Conservation (phyloP, 2,888 invertebrate genomes). For the Apamea crenata region DNA sequence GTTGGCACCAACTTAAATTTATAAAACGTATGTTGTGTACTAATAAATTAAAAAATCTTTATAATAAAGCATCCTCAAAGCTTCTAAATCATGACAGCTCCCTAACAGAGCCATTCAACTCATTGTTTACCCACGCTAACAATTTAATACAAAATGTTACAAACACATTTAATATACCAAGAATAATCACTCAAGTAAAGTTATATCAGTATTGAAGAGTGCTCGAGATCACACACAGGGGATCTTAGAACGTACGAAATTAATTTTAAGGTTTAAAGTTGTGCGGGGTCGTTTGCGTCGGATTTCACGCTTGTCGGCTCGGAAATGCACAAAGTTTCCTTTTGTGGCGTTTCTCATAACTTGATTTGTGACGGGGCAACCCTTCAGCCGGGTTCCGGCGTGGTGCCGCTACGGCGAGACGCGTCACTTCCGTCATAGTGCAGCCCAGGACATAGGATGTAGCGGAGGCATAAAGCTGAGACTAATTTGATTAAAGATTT, state of each 20-base stretch:
- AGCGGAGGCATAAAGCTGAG: conserved; percentile 51
- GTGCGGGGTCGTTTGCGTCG: conserved; percentile 70
- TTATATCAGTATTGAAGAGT: conserved; percentile 69
- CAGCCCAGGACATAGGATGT: conserved; percentile 43
- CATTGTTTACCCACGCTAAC: conserved; percentile 68
- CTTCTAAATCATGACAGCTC: conserved; percentile 25
- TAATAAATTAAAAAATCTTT: too few relatives aligned
- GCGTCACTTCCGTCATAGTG: conserved; percentile 82
- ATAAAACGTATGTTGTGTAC: too few relatives aligned
- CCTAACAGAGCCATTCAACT: conserved; percentile 41
- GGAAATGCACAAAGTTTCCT: conserved; percentile 91
- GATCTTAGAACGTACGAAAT: conserved; percentile 68
- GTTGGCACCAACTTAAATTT: too few relatives aligned
- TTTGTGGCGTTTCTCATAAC: conserved; percentile 90
- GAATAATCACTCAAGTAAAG: conserved; percentile 77
- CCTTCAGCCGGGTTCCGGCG: conserved; percentile 87
- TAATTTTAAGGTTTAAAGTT: conserved; percentile 74
- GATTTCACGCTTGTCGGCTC: conserved; percentile 88
- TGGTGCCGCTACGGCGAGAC: conserved; percentile 89
- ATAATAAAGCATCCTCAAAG: conserved; percentile 1
- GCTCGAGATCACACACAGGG: conserved; percentile 53
- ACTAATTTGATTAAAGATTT: not conserved
- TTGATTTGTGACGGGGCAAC: conserved; percentile 90
- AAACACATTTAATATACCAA: conserved; percentile 77
- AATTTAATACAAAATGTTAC: conserved; percentile 72